A percentile compares a stretch with the other conserved stretches of the same genome.
Conservation (phyloP, 2,888 invertebrate genomes). For the Ashinkailepas kermadecensis region DNA sequence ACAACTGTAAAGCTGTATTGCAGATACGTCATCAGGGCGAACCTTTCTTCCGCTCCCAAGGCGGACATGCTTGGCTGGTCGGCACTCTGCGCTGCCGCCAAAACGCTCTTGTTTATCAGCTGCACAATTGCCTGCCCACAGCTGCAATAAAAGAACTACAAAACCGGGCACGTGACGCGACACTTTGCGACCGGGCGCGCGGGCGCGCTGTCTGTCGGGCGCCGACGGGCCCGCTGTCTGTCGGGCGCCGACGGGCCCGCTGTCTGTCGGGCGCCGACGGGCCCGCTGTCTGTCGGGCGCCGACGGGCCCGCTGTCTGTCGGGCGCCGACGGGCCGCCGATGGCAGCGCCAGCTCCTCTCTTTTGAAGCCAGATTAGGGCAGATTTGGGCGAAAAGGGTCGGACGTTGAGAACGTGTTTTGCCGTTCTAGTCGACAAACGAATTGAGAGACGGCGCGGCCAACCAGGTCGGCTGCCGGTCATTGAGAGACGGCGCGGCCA, state of each 20-base stretch:
- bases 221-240: no score
- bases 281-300: no score
- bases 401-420: neutral
- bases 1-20: neutral
- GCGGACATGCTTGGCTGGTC: neutral
- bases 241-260: no score
- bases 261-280: no score
- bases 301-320: no score
- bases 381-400: neutral
- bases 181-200: no score
- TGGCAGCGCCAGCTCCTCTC: neutral
- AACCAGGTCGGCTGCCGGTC: no score
- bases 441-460: neutral
- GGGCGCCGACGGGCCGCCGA: neutral
- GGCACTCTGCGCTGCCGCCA: neutral
- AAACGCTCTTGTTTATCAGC: neutral
- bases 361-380: neutral
- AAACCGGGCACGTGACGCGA: neutral
- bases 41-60: neutral
- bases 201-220: no score
- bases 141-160: constrained; percentile 1
- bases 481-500: no score
- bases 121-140: neutral
- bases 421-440: neutral
- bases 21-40: neutral